Conservation (phyloP, 2,888 invertebrate genomes). For the Rhorus exstirpatorius region DNA sequence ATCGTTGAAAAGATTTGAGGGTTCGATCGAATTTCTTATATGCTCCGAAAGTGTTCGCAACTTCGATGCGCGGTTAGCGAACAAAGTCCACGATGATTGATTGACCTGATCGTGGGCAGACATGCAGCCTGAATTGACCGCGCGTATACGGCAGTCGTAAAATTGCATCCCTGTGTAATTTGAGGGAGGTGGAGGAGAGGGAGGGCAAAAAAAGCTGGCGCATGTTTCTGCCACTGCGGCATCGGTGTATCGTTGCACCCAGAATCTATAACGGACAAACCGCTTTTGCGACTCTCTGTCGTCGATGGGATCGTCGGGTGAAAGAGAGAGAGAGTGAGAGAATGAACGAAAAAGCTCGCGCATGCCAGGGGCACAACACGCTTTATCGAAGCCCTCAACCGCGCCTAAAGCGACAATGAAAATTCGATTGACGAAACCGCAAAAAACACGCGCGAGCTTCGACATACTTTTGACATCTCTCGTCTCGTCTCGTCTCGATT, state of each 20-base stretch:
- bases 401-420: conserved; percentile 55
- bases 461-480: too few species aligned
- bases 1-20: not conserved
- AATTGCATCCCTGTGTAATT: not conserved
- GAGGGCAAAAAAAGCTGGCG: conserved; percentile 42
- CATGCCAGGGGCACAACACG: conserved; percentile 42
- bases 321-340: conserved; percentile 15
- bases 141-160: conserved; percentile 17
- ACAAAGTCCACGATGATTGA: not conserved
- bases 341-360: conserved; percentile 41
- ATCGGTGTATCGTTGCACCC: conserved; percentile 29
- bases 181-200: not conserved
- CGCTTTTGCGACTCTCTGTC: conserved; percentile 25
- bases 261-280: conserved; percentile 29
- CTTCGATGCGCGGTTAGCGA: not conserved
- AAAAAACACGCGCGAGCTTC: too few species aligned
- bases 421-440: conserved; percentile 64
- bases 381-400: conserved; percentile 42
- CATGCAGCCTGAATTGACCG: not conserved
- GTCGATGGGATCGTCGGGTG: not conserved
- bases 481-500: too few species aligned
- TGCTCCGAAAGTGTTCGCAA: not conserved
- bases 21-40: not conserved
- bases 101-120: not conserved
- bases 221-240: conserved; percentile 51